A percentile compares a stretch with the other conserved stretches of the same genome.
Conservation (phyloP, 1,140 invertebrate genomes). For the Gonatopus flavifemur region DNA sequence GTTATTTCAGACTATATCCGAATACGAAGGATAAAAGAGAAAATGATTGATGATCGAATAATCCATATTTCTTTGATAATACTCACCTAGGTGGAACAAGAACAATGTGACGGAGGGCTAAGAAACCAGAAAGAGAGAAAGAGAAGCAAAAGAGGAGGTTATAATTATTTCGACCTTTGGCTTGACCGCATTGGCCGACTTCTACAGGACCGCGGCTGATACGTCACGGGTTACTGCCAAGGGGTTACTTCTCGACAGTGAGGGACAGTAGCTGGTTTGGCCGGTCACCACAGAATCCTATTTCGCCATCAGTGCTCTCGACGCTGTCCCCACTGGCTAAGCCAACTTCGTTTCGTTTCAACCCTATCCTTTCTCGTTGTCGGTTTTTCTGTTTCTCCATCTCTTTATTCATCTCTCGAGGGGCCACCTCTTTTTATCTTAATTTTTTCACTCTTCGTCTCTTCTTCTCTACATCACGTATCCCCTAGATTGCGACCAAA, state of each 20-base stretch:
- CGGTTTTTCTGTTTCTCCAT: neutral
- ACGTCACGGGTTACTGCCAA: conserved; percentile 15
- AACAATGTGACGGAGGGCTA: too few species aligned
- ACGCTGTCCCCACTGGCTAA: neutral
- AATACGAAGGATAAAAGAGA: too few species aligned
- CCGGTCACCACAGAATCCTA: conserved; percentile 30
- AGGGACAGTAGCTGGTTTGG: conserved; percentile 23
- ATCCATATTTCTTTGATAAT: too few species aligned
- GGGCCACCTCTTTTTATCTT: too few species aligned
- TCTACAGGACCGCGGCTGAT: conserved; percentile 1
- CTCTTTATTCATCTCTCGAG: too few species aligned
- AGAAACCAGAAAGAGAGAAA: too few species aligned
- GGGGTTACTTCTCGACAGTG: conserved; percentile 19
- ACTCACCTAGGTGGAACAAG: too few species aligned
- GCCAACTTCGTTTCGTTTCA: conserved; percentile 17
- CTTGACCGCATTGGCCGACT: neutral
- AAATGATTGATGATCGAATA: too few species aligned
- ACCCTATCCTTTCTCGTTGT: neutral
- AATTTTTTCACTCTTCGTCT: too few species aligned
- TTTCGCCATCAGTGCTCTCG: conserved; percentile 15
- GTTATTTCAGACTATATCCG: too few species aligned
- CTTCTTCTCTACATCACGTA: too few species aligned
- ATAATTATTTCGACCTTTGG: conserved; percentile 26
- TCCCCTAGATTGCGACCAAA: too few species aligned
- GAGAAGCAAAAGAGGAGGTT: neutral